A percentile compares a stretch with the other conserved stretches of the same genome.
Conservation (phyloP, 2,797 vertebrate species). For the Rallus crepitans region DNA sequence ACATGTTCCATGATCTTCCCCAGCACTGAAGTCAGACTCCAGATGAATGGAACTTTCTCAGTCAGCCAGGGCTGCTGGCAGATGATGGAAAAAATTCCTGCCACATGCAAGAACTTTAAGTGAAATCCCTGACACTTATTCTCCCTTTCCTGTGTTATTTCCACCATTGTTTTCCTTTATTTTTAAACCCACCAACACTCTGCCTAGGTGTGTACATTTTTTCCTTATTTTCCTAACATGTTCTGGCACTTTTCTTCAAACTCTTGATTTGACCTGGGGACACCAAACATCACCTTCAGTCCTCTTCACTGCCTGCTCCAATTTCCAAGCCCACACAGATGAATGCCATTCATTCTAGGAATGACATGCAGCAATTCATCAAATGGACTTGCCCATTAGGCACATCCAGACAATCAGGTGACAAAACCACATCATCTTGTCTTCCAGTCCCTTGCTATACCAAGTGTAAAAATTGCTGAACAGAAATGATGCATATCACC, state of each 20-base stretch:
- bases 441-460: neutral
- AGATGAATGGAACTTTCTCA: no score
- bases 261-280: neutral
- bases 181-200: neutral
- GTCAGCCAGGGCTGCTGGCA: no score
- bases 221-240: neutral
- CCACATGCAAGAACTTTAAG: neutral
- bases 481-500: accelerated
- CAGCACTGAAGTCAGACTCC: no score
- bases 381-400: neutral
- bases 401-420: neutral
- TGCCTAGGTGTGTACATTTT: neutral
- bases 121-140: neutral
- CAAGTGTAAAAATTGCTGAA: neutral
- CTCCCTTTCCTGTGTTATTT: neutral
- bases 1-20: no score
- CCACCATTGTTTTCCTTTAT: neutral
- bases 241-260: neutral
- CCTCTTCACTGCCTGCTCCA: neutral
- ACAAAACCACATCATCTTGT: neutral
- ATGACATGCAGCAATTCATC: neutral
- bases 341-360: neutral
- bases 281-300: neutral
- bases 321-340: neutral
- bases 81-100: neutral